Percentiles rank a stretch among this genome's conserved stretches.
Evolutionary conservation across 2,888 invertebrate species (phyloP).

Genomic region (Cosmia trapezina): DNA sequence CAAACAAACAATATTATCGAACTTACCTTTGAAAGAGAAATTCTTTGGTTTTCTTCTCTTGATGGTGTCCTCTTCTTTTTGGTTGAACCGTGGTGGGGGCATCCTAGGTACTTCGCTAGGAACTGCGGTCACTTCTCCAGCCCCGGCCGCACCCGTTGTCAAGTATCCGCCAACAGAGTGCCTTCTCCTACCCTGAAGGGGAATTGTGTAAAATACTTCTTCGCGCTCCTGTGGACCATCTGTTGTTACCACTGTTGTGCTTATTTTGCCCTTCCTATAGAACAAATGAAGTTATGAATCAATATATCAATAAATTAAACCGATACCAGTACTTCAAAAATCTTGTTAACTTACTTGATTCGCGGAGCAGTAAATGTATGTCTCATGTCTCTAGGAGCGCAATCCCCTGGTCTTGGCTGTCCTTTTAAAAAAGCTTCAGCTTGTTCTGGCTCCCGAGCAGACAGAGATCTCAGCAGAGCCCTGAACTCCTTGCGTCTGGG

Average conservation of each 20-base stretch:
- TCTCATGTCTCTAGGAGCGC: constrained; percentile 90
- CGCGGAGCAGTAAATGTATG: constrained; percentile 86
- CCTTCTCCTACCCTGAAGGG: constrained; percentile 88
- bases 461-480: constrained; percentile 91
- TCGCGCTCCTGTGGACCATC: constrained; percentile 88
- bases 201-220: constrained; percentile 91
- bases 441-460: constrained; percentile 92
- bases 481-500: constrained; percentile 89
- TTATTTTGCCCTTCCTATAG: constrained; percentile 85
- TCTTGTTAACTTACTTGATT: constrained; percentile 79
- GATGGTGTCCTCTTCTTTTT: constrained; percentile 82
- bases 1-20: constrained; percentile 9
- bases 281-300: constrained; percentile 7
- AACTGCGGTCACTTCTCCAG: constrained; percentile 86
- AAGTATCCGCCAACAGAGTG: constrained; percentile 93
- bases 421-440: constrained; percentile 92
- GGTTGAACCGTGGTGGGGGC: constrained; percentile 86
- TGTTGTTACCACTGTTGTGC: constrained; percentile 80
- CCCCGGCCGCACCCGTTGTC: constrained; percentile 82
- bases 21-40: constrained; percentile 85
- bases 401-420: constrained; percentile 93
- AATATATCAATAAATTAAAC: not conserved
- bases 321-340: not conserved
- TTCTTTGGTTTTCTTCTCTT: constrained; percentile 84
- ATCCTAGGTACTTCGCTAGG: constrained; percentile 90